Base-by-base conservation (phyloP, 2,797 vertebrate species). In the Esox masquinongy region DNA sequence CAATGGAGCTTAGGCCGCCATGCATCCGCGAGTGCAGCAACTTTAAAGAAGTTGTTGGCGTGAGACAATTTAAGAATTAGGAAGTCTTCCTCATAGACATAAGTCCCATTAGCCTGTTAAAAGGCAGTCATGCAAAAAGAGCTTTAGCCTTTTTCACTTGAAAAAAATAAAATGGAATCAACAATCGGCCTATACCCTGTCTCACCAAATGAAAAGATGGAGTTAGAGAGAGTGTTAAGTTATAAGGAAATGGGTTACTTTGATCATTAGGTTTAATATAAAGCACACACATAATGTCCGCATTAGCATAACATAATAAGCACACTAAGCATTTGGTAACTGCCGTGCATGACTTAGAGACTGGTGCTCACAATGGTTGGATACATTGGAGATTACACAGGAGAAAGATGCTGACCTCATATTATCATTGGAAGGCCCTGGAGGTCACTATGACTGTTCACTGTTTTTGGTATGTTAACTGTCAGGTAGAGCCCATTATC, bases 21-120 rank as follows among this genome's bases (percentile, higher is more conserved):
- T 97, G 97, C 97, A 97, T 99, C 96, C 97, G 29, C 64, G 97
- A 96, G 97, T 96, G 97, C 97, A 98, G 97, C 97, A 99, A 99
- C 97, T 99, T 98, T 98, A 98, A 99, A 96, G 97, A 95, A 99
- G 97, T 99, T 99, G 98, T 97, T 98, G 96, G 97, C 96, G 96
- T 99, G 97, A 98, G 96, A 99, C 97, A 97, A 97, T 98, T 97
- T 97, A 96, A 98, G 96, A 99, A 98, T 99, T 98, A 99, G 97
- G 56, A 99, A 99, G 97, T 98, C 97, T 98, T 97, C 96, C 96
- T 97, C 97, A 96, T 96, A 98, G 95, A 97, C 96, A 95, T 96
- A 95, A 95, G 94, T 97, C 95, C 96, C 97, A 97, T 99, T 97
- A 98, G 97, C 95, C 95, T 94, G 96, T 96, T 94, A 92, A 93